Percentiles rank a stretch among this genome's conserved stretches.
phyloP scores from a whole-genome alignment of 2,113 vertebrate species.

The Lepisosteus osseus region DNA sequence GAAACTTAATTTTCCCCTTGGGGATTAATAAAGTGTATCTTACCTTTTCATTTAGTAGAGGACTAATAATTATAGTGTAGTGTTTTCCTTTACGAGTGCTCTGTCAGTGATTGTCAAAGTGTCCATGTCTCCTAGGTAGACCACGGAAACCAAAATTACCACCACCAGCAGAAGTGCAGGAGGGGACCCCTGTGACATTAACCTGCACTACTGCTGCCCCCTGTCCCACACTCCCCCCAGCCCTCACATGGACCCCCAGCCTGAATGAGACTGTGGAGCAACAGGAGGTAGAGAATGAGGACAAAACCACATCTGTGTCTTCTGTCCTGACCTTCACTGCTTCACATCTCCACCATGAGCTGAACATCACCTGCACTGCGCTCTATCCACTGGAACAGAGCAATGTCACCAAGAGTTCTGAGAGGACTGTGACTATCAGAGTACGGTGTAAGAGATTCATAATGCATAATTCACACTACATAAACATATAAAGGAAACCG shows the following conservation, averaged over 20 bases:
- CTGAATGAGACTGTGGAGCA: background rate
- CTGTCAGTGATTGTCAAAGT: background rate
- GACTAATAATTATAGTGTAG: background rate
- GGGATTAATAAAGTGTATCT: too few species aligned
- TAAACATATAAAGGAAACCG: too few species aligned
- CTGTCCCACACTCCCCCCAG: background rate
- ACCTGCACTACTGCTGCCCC: background rate
- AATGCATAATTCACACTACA: too few species aligned
- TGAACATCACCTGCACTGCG: conserved; percentile 35
- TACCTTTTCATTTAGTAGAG: background rate
- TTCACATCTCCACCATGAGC: conserved; percentile 45
- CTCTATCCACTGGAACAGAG: too few species aligned
- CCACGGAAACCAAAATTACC: background rate
- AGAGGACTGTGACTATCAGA: too few species aligned
- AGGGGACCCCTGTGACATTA: background rate
- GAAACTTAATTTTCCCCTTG: background rate
- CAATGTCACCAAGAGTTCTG: too few species aligned
- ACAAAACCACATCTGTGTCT: conserved; percentile 1
- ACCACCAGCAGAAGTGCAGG: background rate
- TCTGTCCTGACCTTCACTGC: conserved; percentile 47
- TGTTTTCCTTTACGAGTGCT: background rate
- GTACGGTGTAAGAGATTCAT: too few species aligned
- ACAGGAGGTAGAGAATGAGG: background rate
- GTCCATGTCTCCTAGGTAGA: background rate
- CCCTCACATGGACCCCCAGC: background rate